Percentiles rank a stretch among this genome's conserved stretches.
Conservation (phyloP, 2,888 invertebrate species). For the Dicyrtoma fusca region DNA sequence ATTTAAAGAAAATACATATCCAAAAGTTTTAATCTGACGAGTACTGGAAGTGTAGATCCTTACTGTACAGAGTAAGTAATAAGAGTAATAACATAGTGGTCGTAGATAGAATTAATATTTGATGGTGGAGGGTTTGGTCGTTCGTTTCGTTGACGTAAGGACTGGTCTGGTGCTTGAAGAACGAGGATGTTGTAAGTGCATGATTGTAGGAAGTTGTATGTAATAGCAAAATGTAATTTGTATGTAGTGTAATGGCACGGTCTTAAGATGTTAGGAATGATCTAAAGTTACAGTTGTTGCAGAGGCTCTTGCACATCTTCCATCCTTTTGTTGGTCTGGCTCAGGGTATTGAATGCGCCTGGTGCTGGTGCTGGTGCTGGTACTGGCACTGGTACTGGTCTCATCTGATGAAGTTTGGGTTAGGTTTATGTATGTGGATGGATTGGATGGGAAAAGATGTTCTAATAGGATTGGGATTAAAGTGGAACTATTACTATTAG, state of each 20-base stretch:
- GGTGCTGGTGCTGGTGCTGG: too few species aligned
- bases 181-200: neutral
- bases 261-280: constrained; percentile 5
- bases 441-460: constrained; percentile 6
- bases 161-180: neutral
- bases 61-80: neutral
- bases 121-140: constrained; percentile 13
- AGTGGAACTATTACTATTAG: constrained; percentile 18
- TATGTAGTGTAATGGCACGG: neutral
- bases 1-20: neutral
- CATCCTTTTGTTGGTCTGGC: too few species aligned
- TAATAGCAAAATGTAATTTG: neutral
- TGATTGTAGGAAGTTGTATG: constrained; percentile 14
- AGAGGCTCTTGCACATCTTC: too few species aligned
- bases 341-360: too few species aligned
- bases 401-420: neutral
- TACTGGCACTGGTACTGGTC: too few species aligned
- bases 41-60: too few species aligned
- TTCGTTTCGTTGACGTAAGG: neutral
- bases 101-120: constrained; percentile 34
- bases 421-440: neutral
- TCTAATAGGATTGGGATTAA: constrained; percentile 18
- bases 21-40: neutral
- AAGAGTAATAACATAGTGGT: constrained; percentile 8
- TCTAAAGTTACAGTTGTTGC: too few species aligned